Evolutionary conservation across 2,113 vertebrate species (phyloP), one percentile per base, ranked within the genome.

Genomic region (Sylvilagus bachmani): DNA sequence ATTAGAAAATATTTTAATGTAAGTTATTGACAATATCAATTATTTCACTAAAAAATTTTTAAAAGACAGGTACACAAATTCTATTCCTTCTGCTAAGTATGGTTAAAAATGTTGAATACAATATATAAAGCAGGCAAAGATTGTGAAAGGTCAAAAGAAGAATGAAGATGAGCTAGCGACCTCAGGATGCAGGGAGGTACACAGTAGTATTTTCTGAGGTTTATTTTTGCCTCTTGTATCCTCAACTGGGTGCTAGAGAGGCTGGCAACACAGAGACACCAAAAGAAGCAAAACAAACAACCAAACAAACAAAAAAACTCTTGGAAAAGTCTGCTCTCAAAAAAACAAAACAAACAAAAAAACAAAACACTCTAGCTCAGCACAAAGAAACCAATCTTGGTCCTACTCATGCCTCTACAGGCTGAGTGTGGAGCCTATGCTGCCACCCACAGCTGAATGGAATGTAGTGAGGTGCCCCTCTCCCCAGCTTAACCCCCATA

Each of bases 1-100:
- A 44, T 66, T 51, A 61, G 22, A 83, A 91, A 83, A 33, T 67
- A 78, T 66, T 74, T 61, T 81, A 70, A 88, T 38, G 13, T 79
- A 90, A 83, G 88, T 11, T 66, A 13, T 2, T 71, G 71, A 22
- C 29, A 94, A 38, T 53, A 3, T 92, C 38, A 64, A 93, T 70
- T 27, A 53, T 27, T 27, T 84, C 66, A 86, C 11, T 69, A 66
- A 82, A 94, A 94, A 79, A 22, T 36, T 94, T 93, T 81, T 71
- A 67, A 94, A 75, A 84, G 69, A 44, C 31, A 17, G 73, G 4
- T 36, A 66, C 3, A 58, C 69, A 27, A 62, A 24, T 13, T 86
- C 87, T 74, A 84, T 83, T 31, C 33, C 22, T 77, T 10, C 53
- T 78, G 53, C 62, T 90, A 79, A 55, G 6, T n/a, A 53, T 13